phyloP scores from a whole-genome alignment of 1,140 invertebrate species.

The Drosophila bipectinata region DNA sequence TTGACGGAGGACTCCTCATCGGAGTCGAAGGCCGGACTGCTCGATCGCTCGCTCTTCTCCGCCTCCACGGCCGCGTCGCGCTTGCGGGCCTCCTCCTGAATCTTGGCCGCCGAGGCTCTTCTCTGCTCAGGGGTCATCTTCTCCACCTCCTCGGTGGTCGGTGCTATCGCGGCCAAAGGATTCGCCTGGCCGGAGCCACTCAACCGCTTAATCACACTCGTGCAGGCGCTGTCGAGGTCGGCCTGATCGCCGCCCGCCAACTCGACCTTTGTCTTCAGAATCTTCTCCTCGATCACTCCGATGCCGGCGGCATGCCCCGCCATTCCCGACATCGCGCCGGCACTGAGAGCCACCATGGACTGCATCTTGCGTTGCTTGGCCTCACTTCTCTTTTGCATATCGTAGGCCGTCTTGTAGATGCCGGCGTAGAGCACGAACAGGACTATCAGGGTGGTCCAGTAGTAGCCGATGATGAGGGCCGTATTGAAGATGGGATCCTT shows the following conservation, averaged over 20 bases:
- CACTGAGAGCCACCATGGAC: constrained; percentile 94
- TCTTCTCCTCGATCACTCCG: constrained; percentile 88
- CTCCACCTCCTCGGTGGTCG: constrained; percentile 53
- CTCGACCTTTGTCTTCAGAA: constrained; percentile 86
- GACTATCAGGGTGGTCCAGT: constrained; percentile 97
- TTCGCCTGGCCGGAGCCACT: constrained; percentile 75
- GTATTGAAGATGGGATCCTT: constrained; percentile 99
- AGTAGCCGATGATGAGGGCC: constrained; percentile 98
- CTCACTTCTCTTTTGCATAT: constrained; percentile 99
- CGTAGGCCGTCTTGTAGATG: constrained; percentile 99
- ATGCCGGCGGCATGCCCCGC: constrained; percentile 94
- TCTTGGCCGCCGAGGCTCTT: constrained; percentile 79
- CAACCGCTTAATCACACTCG: constrained; percentile 54
- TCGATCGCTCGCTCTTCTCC: constrained; percentile 94
- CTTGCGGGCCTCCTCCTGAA: constrained; percentile 82
- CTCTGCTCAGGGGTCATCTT: constrained; percentile 69
- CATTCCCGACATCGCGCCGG: constrained; percentile 94
- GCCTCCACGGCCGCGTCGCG: constrained; percentile 84
- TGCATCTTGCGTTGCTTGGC: constrained; percentile 97
- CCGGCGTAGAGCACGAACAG: constrained; percentile 97
- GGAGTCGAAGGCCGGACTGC: constrained; percentile 97
- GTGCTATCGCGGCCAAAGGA: constrained; percentile 54
- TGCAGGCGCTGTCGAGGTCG: constrained; percentile 55
- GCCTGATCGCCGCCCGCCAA: constrained; percentile 52
- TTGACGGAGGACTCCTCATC: constrained; percentile 92